Conservation (phyloP, 2,113 vertebrate species). For the Chaetodon auriga region DNA sequence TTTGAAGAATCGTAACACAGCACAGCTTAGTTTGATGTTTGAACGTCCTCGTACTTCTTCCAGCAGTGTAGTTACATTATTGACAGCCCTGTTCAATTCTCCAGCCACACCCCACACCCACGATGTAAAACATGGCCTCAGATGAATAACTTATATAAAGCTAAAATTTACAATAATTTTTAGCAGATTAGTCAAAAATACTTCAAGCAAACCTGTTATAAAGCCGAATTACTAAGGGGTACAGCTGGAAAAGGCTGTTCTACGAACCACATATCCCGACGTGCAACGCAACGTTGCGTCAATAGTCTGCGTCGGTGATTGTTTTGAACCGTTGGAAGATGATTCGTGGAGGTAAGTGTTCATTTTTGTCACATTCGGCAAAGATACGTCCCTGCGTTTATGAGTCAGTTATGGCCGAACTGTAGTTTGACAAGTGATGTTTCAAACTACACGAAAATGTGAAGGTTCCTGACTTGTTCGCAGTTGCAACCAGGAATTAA, state of each 20-base stretch:
- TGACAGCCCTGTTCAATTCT: neutral
- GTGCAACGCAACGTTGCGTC: constrained; percentile 26
- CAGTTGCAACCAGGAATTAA: neutral
- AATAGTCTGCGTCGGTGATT: constrained; percentile 58
- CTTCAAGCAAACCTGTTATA: neutral
- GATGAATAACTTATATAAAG: neutral
- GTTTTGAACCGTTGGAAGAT: constrained; percentile 39
- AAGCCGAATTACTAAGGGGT: no score
- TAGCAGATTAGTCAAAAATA: neutral
- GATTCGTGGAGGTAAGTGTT: constrained; percentile 27
- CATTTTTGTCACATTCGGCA: neutral
- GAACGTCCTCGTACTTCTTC: neutral
- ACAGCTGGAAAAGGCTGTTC: accelerated
- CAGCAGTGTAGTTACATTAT: neutral
- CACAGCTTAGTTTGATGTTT: neutral
- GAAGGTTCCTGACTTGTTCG: neutral
- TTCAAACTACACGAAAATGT: neutral
- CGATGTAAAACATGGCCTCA: neutral
- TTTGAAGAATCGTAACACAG: neutral
- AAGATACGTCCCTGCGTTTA: neutral
- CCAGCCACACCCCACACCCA: neutral
- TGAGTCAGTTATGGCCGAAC: neutral
- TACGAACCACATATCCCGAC: constrained; percentile 73
- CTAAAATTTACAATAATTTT: neutral
- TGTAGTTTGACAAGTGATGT: neutral